Evolutionary conservation across 2,797 vertebrate genomes (phyloP), one percentile per base, ranked within the genome.

Genomic region (Hafferia zeledoni): DNA sequence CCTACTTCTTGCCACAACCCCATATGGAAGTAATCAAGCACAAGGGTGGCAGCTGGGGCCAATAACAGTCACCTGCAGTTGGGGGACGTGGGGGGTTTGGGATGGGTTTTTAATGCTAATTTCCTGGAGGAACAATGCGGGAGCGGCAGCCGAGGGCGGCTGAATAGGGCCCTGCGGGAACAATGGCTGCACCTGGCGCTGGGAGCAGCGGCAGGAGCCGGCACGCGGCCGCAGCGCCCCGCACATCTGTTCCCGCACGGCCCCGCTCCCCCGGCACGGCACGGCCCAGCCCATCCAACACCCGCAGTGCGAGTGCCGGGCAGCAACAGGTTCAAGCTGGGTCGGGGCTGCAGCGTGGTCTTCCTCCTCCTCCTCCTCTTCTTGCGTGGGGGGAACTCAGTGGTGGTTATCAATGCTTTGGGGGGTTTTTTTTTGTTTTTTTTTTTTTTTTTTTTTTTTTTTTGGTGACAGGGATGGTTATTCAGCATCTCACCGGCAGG

Each of bases 11-110:
- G 94, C 97, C 97, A 97, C 95, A 97, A 92, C 90, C 97, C 99
- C 99, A 99, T 99, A 99, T 99, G 99, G 99, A 99, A 98, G 98
- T 99, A 99, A 99, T 99, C 98, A 98, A 98, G 98, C 98, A 98
- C 98, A 98, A 99, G 98, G 98, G 96, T 98, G 99, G 98, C 99
- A 99, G 99, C 99, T 99, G 99, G 99, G 98, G 98, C 98, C 98
- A 98, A 98, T 98, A 99, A 98, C 98, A 99, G 99, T 99, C 99
- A 99, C 99, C 99, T 99, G 99, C 99, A 99, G 98, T 97, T 97
- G 98, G 97, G 97, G 97, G 97, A 97, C 96, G n/a, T 80, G 87
- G 98, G 97, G 98, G 97, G 16, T 92, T 97, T 96, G 56, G 97
- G 98, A 97, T 97, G 97, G 98, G 97, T 96, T 98, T 98, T 98